These are phyloP conservation scores for Aphaenogaster ashmeadi DNA, from an alignment of 1,140 invertebrate species.

Conservation along the genomic window DNA sequence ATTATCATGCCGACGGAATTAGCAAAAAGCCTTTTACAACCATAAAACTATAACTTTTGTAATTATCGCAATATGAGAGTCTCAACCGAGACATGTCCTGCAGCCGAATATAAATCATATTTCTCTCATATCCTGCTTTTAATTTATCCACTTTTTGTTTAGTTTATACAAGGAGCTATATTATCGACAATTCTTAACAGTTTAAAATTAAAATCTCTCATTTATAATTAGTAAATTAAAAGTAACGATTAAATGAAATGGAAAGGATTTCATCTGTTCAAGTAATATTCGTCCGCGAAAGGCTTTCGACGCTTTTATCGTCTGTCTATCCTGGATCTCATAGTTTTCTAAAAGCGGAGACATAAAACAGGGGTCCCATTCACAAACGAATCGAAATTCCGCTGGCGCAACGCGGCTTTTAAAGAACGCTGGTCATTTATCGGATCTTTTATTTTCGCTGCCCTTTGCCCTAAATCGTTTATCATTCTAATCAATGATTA, in stretches of 20 bases:
- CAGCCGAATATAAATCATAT: neutral
- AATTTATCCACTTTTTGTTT: neutral
- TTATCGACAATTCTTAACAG: neutral
- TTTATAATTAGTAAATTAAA: slow-evolving; percentile 1
- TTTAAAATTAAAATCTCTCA: neutral
- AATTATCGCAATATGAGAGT: slow-evolving; percentile 9
- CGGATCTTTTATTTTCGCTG: slow-evolving; percentile 11
- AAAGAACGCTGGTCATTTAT: slow-evolving; percentile 56
- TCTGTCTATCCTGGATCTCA: slow-evolving; percentile 30
- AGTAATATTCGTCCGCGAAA: neutral
- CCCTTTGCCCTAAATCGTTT: neutral
- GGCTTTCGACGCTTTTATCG: slow-evolving; percentile 25
- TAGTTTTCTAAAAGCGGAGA: slow-evolving; percentile 64
- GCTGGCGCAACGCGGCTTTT: slow-evolving; percentile 48
- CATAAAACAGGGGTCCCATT: slow-evolving; percentile 79
- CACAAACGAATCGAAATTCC: slow-evolving; percentile 78
- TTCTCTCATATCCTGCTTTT: neutral
- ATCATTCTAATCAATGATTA: neutral
- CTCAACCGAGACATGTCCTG: neutral
- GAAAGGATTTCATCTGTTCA: neutral
- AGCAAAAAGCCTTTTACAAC: neutral
- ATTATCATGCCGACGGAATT: neutral
- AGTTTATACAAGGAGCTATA: neutral
- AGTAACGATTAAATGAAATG: neutral
- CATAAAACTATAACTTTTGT: neutral